phyloP scores from a whole-genome alignment of 2,888 invertebrate genomes.

The Caenorhabditis sp. region DNA sequence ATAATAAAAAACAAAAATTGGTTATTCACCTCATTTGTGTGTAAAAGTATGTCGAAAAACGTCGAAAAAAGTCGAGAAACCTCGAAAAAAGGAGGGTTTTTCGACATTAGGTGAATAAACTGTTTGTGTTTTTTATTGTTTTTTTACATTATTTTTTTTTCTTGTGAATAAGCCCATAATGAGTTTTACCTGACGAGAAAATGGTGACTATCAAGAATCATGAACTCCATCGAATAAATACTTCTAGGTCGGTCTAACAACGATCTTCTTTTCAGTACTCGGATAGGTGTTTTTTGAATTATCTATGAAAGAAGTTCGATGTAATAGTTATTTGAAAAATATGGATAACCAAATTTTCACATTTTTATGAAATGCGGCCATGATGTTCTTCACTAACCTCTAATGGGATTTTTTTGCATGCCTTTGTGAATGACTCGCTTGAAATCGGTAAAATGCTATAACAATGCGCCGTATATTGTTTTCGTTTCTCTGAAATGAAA shows the following conservation, averaged over 20 bases:
- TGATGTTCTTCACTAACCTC: constrained; percentile 6
- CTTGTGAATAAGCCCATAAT: too few species aligned
- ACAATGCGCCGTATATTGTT: constrained; percentile 66
- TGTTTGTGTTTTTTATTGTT: too few species aligned
- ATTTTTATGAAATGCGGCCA: too few species aligned
- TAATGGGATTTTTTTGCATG: constrained; percentile 22
- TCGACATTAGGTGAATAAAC: too few species aligned
- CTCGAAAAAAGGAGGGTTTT: too few species aligned
- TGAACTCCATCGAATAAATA: constrained; percentile 54
- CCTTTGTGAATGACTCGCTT: constrained; percentile 26
- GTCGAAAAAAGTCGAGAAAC: too few species aligned
- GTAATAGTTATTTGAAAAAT: not conserved
- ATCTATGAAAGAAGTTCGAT: constrained; percentile 5
- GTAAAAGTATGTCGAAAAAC: too few species aligned
- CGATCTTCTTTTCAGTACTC: constrained; percentile 67
- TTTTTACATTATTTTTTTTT: too few species aligned
- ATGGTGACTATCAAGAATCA: constrained; percentile 56
- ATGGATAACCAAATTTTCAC: too few species aligned
- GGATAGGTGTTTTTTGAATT: constrained; percentile 54
- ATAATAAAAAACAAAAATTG: too few species aligned
- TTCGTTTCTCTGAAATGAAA: constrained; percentile 54
- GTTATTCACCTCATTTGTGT: too few species aligned
- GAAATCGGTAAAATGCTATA: constrained; percentile 59
- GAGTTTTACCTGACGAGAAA: constrained; percentile 49
- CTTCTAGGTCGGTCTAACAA: constrained; percentile 61